A percentile compares a stretch with the other conserved stretches of the same genome.
phyloP scores from a whole-genome alignment of 2,797 vertebrate species.

The Paramormyrops hopkinsi region DNA sequence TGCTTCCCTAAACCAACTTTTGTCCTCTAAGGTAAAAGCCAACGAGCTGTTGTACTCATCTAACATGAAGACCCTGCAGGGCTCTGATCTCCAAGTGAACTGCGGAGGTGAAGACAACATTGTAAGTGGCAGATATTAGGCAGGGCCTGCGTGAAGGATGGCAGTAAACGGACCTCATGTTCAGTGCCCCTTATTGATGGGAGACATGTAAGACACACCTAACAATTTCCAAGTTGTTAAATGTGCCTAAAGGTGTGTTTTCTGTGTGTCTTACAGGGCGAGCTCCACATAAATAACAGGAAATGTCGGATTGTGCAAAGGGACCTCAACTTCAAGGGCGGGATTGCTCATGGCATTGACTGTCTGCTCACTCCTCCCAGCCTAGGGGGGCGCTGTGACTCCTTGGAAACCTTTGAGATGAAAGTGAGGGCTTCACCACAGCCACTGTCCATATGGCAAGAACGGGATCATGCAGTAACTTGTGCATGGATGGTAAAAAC shows the following conservation, averaged over 20 bases:
- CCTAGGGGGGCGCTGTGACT: constrained; percentile 79
- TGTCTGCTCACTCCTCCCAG: constrained; percentile 79
- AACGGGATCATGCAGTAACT: background rate
- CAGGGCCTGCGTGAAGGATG: background rate
- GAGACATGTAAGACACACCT: background rate
- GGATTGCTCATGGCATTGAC: constrained; percentile 79
- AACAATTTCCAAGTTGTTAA: background rate
- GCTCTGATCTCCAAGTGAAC: constrained; percentile 68
- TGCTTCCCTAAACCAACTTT: background rate
- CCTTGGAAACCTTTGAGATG: constrained; percentile 51
- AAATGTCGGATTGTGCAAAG: constrained; percentile 73
- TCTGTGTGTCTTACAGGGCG: constrained; percentile 58
- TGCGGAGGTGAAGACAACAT: constrained; percentile 64
- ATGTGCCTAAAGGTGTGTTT: background rate
- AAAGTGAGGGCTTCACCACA: constrained; percentile 51
- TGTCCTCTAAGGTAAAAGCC: constrained; percentile 58
- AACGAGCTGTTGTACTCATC: constrained; percentile 53
- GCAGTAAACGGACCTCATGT: background rate
- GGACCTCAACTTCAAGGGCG: constrained; percentile 69
- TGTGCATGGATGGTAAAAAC: background rate
- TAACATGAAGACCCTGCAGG: constrained; percentile 75
- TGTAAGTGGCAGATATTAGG: constrained; percentile 53
- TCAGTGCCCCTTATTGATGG: background rate
- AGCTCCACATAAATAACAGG: constrained; percentile 71
- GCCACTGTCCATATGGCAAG: background rate